Base-by-base conservation (phyloP, 2,888 invertebrate genomes). In the Blastobasis adustella region DNA sequence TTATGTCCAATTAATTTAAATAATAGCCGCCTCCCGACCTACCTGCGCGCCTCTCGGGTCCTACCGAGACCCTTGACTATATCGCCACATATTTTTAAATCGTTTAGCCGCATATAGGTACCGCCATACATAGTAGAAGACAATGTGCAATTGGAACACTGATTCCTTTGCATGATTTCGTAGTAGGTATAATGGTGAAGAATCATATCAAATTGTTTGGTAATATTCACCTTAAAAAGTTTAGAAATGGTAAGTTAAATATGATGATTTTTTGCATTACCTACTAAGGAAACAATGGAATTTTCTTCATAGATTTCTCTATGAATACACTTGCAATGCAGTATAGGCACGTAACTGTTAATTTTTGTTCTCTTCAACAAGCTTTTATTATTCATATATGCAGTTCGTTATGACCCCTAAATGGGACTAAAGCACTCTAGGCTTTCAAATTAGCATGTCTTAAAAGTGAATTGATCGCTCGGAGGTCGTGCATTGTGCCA, bases 1-100 rank as follows among this genome's bases (percentile, higher is more conserved):
- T 82, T 79, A 81, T 77, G 79, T 82, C 81, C 83, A 85, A 85
- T 85, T 84, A 83, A 85, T 84, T 85, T 85, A 83, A 85, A 85
- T 85, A 83, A 85, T 82, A 79, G 83, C 82, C 67, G 73, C 77
- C 76, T 75, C 71, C 71, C 76, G 72, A 73, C 77, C 79, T 82
- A 81, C 82, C 82, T 83, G 80, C 67, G 23, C 23, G 67, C 49
- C 54, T 45, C 39, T 46, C 36, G 10, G 50, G 37, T 7, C 59
- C 68, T 67, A 67, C 68, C 65, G 67, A 55, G 69, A 69, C 69
- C 71, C 68, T 71, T 70, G 65, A 63, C 62, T 64, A 58, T 49
- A 45, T 41, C 42, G 40, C 40, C 39, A n/a, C 7, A 10, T 4
- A 37, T 46, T n/a, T 37, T 39, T 38, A 39, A 23, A 45, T 10